Percentiles rank a stretch among this genome's conserved stretches.
Evolutionary conservation across 2,888 invertebrate genomes (phyloP).

Genomic region (Adelognathus sp.): DNA sequence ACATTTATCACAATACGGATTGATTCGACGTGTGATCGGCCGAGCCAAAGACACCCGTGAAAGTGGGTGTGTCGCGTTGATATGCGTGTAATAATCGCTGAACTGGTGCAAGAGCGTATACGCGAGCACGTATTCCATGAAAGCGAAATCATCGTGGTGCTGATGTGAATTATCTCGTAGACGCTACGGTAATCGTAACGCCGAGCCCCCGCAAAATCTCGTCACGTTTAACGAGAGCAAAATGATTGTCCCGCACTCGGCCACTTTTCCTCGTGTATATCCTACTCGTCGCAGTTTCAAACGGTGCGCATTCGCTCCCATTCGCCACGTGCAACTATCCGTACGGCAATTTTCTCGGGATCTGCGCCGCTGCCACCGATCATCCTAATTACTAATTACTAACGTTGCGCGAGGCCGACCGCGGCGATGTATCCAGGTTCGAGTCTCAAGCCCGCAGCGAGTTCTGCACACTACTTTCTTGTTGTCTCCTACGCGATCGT

Average conservation of each 20-base stretch:
- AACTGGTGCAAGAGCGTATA: too few species aligned
- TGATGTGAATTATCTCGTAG: background rate
- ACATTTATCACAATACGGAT: too few species aligned
- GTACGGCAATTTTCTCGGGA: constrained; percentile 29
- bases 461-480: background rate
- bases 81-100: too few species aligned
- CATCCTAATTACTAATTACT: constrained; percentile 52
- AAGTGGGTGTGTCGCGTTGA: too few species aligned
- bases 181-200: background rate
- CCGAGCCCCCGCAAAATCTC: background rate
- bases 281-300: background rate
- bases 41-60: too few species aligned
- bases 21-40: too few species aligned
- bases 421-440: background rate
- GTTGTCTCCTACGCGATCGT: background rate
- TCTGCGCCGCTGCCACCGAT: background rate
- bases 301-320: constrained; percentile 15
- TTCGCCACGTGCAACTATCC: constrained; percentile 24
- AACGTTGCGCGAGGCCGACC: constrained; percentile 26
- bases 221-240: constrained; percentile 29
- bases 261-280: background rate
- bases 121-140: background rate
- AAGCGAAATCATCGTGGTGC: background rate
- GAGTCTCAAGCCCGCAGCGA: background rate
- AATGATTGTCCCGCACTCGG: constrained; percentile 5